Percentiles rank a stretch among this genome's conserved stretches.
phyloP scores from a whole-genome alignment of 1,140 invertebrate genomes.

The Cylas formicarius region DNA sequence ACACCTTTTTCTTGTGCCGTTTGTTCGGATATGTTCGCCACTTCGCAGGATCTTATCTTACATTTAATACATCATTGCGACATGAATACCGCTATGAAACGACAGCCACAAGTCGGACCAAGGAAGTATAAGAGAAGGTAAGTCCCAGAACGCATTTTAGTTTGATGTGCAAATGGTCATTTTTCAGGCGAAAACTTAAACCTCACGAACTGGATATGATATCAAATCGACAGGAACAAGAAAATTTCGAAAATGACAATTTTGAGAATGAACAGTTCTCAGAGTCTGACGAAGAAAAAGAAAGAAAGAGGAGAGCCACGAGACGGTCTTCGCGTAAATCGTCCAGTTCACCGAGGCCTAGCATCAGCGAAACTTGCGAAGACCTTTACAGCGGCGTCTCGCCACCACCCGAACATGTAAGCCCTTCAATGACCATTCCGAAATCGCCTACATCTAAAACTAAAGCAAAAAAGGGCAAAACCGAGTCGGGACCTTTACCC shows the following conservation, averaged over 20 bases:
- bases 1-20: constrained; percentile 66
- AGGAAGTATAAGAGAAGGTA: constrained; percentile 64
- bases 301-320: constrained; percentile 19
- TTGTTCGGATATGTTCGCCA: constrained; percentile 58
- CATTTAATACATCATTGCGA: constrained; percentile 78
- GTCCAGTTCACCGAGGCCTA: constrained; percentile 14
- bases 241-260: constrained; percentile 13
- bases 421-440: constrained; percentile 13
- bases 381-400: constrained; percentile 16
- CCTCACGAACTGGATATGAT: constrained; percentile 50
- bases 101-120: constrained; percentile 67
- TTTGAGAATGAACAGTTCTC: background rate
- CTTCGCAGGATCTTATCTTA: constrained; percentile 65
- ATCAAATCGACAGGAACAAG: constrained; percentile 36
- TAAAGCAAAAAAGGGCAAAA: constrained; percentile 42
- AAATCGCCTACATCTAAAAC: constrained; percentile 24
- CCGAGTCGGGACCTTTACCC: constrained; percentile 36
- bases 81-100: constrained; percentile 68
- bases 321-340: constrained; percentile 11
- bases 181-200: constrained; percentile 58
- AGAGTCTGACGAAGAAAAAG: constrained; percentile 42
- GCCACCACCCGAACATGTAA: constrained; percentile 10
- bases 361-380: constrained; percentile 17
- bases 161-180: background rate
- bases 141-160: background rate